phyloP scores from a whole-genome alignment of 2,888 invertebrate species.

The Tetramorium bicarinatum region DNA sequence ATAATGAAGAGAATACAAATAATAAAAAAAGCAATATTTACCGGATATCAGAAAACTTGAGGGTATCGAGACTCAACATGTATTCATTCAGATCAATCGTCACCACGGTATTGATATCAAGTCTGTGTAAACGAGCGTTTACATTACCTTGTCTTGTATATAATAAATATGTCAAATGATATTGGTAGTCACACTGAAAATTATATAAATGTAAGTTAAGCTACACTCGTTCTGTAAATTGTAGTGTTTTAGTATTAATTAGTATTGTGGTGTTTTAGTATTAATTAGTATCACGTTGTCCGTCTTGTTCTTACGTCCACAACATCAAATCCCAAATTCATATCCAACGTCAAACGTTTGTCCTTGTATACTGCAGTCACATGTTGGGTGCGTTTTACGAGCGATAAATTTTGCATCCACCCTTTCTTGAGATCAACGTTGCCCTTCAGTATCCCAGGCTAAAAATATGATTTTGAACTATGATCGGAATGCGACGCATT shows the following conservation, averaged over 20 bases:
- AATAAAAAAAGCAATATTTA: constrained; percentile 61
- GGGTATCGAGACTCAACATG: constrained; percentile 60
- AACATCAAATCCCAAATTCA: constrained; percentile 73
- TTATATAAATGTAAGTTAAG: not conserved
- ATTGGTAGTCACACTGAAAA: constrained; percentile 75
- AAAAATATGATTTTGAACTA: constrained; percentile 3
- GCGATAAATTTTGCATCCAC: constrained; percentile 75
- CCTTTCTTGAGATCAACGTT: constrained; percentile 73
- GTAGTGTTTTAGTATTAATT: not conserved
- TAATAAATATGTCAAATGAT: constrained; percentile 68
- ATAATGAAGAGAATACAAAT: not conserved
- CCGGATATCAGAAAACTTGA: constrained; percentile 71
- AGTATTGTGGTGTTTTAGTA: not conserved
- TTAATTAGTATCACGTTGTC: not conserved
- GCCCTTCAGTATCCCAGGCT: constrained; percentile 71
- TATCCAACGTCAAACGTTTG: constrained; percentile 65
- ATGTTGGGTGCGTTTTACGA: constrained; percentile 71
- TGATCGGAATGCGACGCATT: not conserved
- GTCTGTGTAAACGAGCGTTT: constrained; percentile 62
- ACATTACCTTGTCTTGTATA: constrained; percentile 69
- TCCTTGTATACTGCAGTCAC: constrained; percentile 66
- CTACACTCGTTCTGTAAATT: not conserved
- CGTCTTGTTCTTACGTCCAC: constrained; percentile 73
- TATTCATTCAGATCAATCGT: constrained; percentile 62
- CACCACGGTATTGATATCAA: constrained; percentile 59